phyloP scores from a whole-genome alignment of 2,888 invertebrate genomes.

The Scaptomyza caliginosa region DNA sequence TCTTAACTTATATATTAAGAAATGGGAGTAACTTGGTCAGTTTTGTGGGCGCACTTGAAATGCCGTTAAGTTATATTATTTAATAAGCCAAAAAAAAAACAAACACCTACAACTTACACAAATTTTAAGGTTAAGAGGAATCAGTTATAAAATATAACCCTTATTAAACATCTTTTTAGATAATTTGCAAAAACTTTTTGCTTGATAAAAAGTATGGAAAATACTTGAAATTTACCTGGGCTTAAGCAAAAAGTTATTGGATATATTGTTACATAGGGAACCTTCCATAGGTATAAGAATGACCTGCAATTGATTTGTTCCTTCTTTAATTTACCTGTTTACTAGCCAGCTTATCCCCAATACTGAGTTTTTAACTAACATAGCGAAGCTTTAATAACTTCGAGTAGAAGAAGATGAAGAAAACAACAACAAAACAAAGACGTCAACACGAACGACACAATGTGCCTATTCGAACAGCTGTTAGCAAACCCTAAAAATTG shows the following conservation, averaged over 20 bases:
- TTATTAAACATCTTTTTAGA: no score
- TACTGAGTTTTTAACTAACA: no score
- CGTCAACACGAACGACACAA: conserved; percentile 30
- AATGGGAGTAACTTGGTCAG: conserved; percentile 30
- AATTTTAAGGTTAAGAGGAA: no score
- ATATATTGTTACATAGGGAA: no score
- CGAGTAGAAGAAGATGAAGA: conserved; percentile 20
- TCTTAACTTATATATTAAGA: conserved; percentile 14
- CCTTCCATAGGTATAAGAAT: background rate
- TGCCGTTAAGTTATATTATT: conserved; percentile 28
- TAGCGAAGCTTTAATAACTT: conserved; percentile 60
- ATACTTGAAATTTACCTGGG: background rate
- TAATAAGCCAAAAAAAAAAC: no score
- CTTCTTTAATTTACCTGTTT: background rate
- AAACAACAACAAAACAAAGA: conserved; percentile 14
- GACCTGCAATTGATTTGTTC: background rate
- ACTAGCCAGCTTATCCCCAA: background rate
- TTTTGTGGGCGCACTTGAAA: conserved; percentile 47
- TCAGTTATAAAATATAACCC: no score
- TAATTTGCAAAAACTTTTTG: no score
- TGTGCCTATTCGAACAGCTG: conserved; percentile 61
- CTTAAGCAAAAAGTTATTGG: background rate
- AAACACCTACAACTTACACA: no score
- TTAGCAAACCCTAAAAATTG: conserved; percentile 47
- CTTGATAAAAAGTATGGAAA: background rate